Base-by-base conservation (phyloP, 2,113 vertebrate species). In the Oreochromis spilurus region DNA sequence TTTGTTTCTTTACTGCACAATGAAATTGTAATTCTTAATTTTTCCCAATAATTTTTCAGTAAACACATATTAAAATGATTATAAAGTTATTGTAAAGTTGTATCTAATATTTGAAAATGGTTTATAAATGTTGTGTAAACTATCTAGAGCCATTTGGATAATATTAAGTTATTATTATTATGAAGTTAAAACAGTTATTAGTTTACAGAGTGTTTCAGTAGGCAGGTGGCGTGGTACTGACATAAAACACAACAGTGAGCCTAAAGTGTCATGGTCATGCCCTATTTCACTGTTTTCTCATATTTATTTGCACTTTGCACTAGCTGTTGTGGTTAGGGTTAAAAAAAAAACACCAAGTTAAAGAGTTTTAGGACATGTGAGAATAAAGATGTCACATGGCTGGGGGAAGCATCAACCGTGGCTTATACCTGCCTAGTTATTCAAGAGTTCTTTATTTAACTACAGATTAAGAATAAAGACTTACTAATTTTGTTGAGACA, bases 401-500 rank as follows among this genome's bases (percentile, higher is more conserved):
- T 65, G 48, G 34, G 57, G 9, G 55, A 85, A 81, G 19, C 84
- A 67, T 31, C 40, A 19, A 60, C 57, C 7, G 6, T 17, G 40
- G 11, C 19, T 40, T 62, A 65, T 34, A 89, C 79, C 55, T 54
- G 7, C 13, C 48, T 81, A 85, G 84, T 89, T 86, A 43, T 52
- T 81, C 17, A 62, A 6, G 26, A 43, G 87, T 80, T 82, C 55
- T 87, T 87, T 83, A 86, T 88, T 89, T 86, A 89, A 90, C 29
- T 21, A 84, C 50, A 77, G 79, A 45, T 58, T 77, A 75, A 60
- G 93, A 96, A 96, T 93, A 72, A 96, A 97, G 91, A 84, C 45
- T 92, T 95, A 92, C 95, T 93, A 89, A 95, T 94, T 92, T 91
- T 95, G 88, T 88, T 91, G 75, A 84, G 88, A 94, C 90, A 93